Percentiles rank a stretch among this genome's conserved stretches.
Conservation (phyloP, 1,140 invertebrate species). For the Penaeus vannamei region DNA sequence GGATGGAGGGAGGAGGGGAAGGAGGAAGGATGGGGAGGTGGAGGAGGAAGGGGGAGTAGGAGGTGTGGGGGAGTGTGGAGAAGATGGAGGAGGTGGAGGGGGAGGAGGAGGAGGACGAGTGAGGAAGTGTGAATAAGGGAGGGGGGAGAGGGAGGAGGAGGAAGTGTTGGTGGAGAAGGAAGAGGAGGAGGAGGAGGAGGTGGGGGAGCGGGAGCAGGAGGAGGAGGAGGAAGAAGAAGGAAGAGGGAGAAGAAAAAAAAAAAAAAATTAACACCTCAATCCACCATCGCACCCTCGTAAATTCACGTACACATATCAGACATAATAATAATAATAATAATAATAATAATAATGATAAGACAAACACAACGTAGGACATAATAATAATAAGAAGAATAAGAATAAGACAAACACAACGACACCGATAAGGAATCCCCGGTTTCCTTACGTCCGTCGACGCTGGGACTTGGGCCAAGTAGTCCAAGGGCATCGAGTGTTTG, state of each 20-base stretch:
- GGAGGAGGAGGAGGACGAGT: neutral
- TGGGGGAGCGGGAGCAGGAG: neutral
- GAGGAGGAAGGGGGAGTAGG: neutral
- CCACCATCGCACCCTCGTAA: too few relatives aligned
- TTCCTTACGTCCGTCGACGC: too few relatives aligned
- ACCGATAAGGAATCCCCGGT: too few relatives aligned
- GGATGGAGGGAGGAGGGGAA: neutral
- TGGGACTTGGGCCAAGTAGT: constrained; percentile 14
- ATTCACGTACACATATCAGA: too few relatives aligned
- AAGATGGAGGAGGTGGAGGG: neutral
- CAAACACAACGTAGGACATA: too few relatives aligned
- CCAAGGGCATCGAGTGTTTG: constrained; percentile 65
- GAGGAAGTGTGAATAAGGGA: too few relatives aligned
- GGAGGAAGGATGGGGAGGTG: neutral
- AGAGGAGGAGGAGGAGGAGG: neutral
- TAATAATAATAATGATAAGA: too few relatives aligned
- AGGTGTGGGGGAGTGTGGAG: neutral
- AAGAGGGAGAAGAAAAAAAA: too few relatives aligned
- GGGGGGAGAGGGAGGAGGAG: neutral
- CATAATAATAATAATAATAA: too few relatives aligned
- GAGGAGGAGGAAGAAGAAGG: neutral
- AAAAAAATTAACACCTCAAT: too few relatives aligned
- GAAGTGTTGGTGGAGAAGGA: neutral
- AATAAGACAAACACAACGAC: too few relatives aligned
- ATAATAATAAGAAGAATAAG: too few relatives aligned